phyloP scores from a whole-genome alignment of 2,888 invertebrate genomes.

The Iphiclides podalirius region DNA sequence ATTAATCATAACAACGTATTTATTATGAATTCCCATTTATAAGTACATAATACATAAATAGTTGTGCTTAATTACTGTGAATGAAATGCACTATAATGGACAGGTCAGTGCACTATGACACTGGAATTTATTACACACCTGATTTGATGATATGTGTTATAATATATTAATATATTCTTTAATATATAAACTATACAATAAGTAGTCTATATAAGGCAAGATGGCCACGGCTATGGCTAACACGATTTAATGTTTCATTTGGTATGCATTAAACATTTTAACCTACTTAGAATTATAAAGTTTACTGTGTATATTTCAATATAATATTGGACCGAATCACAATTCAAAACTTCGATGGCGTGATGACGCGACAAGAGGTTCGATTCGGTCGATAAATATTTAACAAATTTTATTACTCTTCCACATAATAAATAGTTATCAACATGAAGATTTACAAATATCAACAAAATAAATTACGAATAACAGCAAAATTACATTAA shows the following conservation, averaged over 20 bases:
- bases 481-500: slow-evolving; percentile 76
- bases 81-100: slow-evolving; percentile 77
- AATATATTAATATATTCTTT: slow-evolving; percentile 40
- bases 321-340: slow-evolving; percentile 60
- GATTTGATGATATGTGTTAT: slow-evolving; percentile 55
- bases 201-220: slow-evolving; percentile 61
- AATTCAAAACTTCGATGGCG: slow-evolving; percentile 41
- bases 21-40: slow-evolving; percentile 67
- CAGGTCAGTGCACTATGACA: slow-evolving; percentile 49
- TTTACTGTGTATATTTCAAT: slow-evolving; percentile 67
- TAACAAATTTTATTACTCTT: slow-evolving; percentile 73
- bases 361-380: slow-evolving; percentile 45
- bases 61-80: slow-evolving; percentile 74
- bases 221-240: slow-evolving; percentile 75
- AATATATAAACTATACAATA: slow-evolving; percentile 43
- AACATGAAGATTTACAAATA: slow-evolving; percentile 80
- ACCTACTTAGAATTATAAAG: slow-evolving; percentile 58
- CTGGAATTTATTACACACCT: slow-evolving; percentile 40
- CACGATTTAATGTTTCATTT: slow-evolving; percentile 55
- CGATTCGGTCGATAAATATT: slow-evolving; percentile 70
- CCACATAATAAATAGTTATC: slow-evolving; percentile 79
- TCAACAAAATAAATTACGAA: slow-evolving; percentile 81
- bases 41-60: slow-evolving; percentile 60
- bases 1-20: slow-evolving; percentile 74
- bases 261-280: slow-evolving; percentile 57